Base-by-base conservation (phyloP, 2,888 invertebrate species). In the Xylota segnis region DNA sequence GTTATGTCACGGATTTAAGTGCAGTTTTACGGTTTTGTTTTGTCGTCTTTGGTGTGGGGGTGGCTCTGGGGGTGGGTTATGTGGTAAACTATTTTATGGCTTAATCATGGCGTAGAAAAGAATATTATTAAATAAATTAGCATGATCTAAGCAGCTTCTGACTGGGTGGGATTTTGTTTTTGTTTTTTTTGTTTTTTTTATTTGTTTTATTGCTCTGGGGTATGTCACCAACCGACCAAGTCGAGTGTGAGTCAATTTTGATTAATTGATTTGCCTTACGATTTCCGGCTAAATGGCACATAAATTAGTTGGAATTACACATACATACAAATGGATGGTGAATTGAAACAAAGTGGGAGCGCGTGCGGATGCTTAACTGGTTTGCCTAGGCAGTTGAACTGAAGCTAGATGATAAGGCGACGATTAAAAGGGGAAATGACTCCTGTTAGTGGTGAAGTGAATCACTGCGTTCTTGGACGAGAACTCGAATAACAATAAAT, bases 1-100 rank as follows among this genome's bases (percentile, higher is more conserved):
- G 61, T 77, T 70, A 54, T 77, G 77, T 70, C 77, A 70, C 61
- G 45, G 45, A 54, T 77, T 77, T 77, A 45, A 68, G 61, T 77
- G 77, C 77, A 70, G 52, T 77, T 70, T 77, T 77, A 61, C 54
- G 77, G 59, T 52, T 61, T 70, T 77, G 77, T 77, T 70, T 76
- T 59, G 50, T 14, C 18, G 27, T 45, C 59, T 14, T 16, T 27
- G 23, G 27, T 59, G 68, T 14, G 61, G 77, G 59, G 43, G 68
- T 37, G 47, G 37, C 27, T 27, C 12, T 16, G 32, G 45, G 27
- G 37, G 16, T 40, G 34, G 23, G 4, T 68, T 40, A 23, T 5
- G 3, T 52, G 32, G 32, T 47, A 47, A 29, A 1, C 12, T 43
- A 32, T 43, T n/a, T 61, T 14, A 43, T 14, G 7, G 32, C 18